Evolutionary conservation across 2,888 invertebrate species (phyloP), one percentile per base, ranked within the genome.

Genomic region (Allygus modestus): DNA sequence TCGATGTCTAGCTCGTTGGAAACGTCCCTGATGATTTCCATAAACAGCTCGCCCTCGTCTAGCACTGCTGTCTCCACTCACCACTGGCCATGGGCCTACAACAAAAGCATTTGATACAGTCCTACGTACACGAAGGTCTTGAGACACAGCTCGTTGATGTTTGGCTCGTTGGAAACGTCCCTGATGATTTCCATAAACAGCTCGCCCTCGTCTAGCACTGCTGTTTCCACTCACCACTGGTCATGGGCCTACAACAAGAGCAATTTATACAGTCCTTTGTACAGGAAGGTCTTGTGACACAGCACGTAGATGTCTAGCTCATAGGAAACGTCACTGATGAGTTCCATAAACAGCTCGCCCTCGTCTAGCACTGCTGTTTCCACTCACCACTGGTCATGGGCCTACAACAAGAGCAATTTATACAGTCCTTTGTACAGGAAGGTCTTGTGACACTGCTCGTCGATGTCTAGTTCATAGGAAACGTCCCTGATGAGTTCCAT

Each of bases 171-270:
- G n/a, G n/a, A n/a, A 83, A 37, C 37, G 9, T 37, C 37, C 98
- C n/a, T n/a, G n/a, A n/a, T n/a, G n/a, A n/a, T n/a, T n/a, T n/a
- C 98, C 97, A 98, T 98, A 90, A 98, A 97, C 86, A 97, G 92
- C 89, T 97, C 97, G 23, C 95, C 95, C 89, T 97, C 97, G 89
- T 96, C 96, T 89, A 96, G 92, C 90, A 93, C 93, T 92, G 92
- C 85, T 91, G 91, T 43, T 91, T 90, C 88, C 91, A 91, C 75
- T 90, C 91, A 82, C 90, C 88, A 54, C 87, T 86, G 46, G 83
- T 86, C 46, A 86, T 83, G 20, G 86, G 84, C 71, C 85, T 83
- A 41, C 41, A 83, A 81, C 9, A 98, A 97, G 86, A 98, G 97
- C 91, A 98, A n/a, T n/a, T n/a, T n/a, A n/a, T n/a, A 93, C 87